A percentile compares a stretch with the other conserved stretches of the same genome.
Evolutionary conservation across 2,888 invertebrate species (phyloP).

Genomic region (Polydrusus tereticollis): DNA sequence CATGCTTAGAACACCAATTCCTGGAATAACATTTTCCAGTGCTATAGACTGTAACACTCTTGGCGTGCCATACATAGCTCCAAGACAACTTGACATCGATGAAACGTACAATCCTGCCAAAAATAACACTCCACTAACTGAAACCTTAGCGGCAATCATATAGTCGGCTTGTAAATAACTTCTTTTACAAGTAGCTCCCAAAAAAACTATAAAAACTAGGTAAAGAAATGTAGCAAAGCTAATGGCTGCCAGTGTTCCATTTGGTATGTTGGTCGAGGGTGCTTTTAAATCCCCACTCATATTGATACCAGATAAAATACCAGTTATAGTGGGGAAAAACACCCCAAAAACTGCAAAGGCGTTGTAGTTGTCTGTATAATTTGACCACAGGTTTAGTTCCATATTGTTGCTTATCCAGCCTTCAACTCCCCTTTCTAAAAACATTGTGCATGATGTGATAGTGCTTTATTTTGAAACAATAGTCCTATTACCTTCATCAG

Average conservation of each 20-base stretch:
- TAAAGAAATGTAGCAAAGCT: constrained; percentile 91
- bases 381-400: constrained; percentile 83
- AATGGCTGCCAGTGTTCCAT: constrained; percentile 93
- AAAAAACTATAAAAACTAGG: constrained; percentile 88
- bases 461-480: not conserved
- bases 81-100: constrained; percentile 95
- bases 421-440: constrained; percentile 81
- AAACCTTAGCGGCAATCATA: constrained; percentile 93
- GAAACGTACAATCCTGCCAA: constrained; percentile 95
- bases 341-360: constrained; percentile 98
- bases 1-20: constrained; percentile 85
- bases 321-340: constrained; percentile 97
- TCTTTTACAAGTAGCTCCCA: constrained; percentile 89
- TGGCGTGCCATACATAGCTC: constrained; percentile 96
- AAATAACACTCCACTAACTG: constrained; percentile 84
- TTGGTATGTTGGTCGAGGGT: constrained; percentile 93
- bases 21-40: constrained; percentile 94
- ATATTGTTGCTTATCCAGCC: constrained; percentile 89
- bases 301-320: constrained; percentile 96
- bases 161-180: constrained; percentile 81
- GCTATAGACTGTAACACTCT: constrained; percentile 95
- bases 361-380: constrained; percentile 83
- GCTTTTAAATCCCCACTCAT: constrained; percentile 97
- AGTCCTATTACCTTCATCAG: constrained; percentile 74
- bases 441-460: not conserved